Conservation (phyloP, 2,113 vertebrate genomes). For the Salvelinus fontinalis region DNA sequence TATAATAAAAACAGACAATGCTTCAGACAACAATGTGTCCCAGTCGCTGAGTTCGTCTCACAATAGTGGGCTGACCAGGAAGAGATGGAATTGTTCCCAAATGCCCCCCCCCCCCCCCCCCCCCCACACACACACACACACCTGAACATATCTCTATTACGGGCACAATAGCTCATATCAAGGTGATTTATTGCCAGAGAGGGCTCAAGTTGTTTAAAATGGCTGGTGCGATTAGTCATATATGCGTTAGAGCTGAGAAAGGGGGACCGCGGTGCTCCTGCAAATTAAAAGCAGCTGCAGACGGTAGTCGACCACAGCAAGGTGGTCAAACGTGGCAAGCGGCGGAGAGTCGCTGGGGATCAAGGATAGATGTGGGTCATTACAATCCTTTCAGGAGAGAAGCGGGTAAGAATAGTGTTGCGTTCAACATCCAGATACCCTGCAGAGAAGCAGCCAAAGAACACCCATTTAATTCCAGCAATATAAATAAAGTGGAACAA, state of each 20-base stretch:
- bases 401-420: conserved; percentile 37
- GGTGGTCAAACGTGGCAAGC: conserved; percentile 74
- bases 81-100: conserved; percentile 61
- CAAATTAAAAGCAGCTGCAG: conserved; percentile 77
- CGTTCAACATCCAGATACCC: conserved; percentile 50
- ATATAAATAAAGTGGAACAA: conserved; percentile 35
- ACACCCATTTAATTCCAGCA: conserved; percentile 40
- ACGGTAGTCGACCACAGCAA: conserved; percentile 63
- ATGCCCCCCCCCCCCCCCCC: conserved; percentile 36
- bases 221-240: conserved; percentile 80
- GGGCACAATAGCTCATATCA: conserved; percentile 69
- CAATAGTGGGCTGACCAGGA: conserved; percentile 67
- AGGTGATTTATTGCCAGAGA: conserved; percentile 78
- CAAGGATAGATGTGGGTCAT: conserved; percentile 70
- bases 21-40: conserved; percentile 53
- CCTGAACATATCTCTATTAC: conserved; percentile 70
- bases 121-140: conserved; percentile 6
- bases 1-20: conserved; percentile 56
- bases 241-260: conserved; percentile 66
- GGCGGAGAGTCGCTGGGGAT: conserved; percentile 57
- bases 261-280: conserved; percentile 50
- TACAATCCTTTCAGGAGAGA: conserved; percentile 63
- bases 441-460: conserved; percentile 32
- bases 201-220: conserved; percentile 78
- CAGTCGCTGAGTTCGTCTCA: conserved; percentile 54